Base-by-base conservation (phyloP, 2,113 vertebrate genomes). In the Eleginops maclovinus region DNA sequence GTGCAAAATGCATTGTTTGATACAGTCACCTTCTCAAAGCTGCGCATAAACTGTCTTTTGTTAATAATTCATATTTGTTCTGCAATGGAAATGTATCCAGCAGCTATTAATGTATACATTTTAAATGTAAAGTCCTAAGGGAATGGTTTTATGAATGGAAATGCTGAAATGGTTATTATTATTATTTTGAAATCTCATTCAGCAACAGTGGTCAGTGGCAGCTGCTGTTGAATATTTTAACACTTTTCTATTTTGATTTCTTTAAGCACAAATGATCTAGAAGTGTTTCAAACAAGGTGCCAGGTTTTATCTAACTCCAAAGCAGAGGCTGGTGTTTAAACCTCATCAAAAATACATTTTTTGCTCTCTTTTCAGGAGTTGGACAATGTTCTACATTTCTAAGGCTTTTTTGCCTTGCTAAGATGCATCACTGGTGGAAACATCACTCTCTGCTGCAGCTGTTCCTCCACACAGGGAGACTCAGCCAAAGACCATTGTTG, bases 1-100 rank as follows among this genome's bases (percentile, higher is more conserved):
- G 93, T 93, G 92, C 93, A 93, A 92, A 94, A 92, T 93, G 88
- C 93, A 95, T 95, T 87, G 81, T 92, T 89, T 81, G 75, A 84
- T 88, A 87, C 86, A 89, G 82, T 91, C 86, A 78, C 72, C 75
- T 90, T 79, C 86, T 84, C 66, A 65, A 55, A 81, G 84, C 86
- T 85, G 75, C 55, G 73, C 75, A 83, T 77, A 82, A 80, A 56
- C 76, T 69, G 21, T 87, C 51, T 82, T 77, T 75, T 77, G 75
- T 79, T 88, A 75, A 88, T 90, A 78, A 85, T 89, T 89, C 83
- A 91, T 90, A 90, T 87, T 89, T 87, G 87, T 88, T 87, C 88
- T 91, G 91, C 87, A 87, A 70, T 87, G 88, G 86, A 91, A 92
- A 88, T 87, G 89, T 64, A 85, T 87, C 86, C 88, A 81, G 86